phyloP scores from a whole-genome alignment of 30 jellyfish, hydroid and myxozoan genomes.

The Cassiopea andromeda region DNA sequence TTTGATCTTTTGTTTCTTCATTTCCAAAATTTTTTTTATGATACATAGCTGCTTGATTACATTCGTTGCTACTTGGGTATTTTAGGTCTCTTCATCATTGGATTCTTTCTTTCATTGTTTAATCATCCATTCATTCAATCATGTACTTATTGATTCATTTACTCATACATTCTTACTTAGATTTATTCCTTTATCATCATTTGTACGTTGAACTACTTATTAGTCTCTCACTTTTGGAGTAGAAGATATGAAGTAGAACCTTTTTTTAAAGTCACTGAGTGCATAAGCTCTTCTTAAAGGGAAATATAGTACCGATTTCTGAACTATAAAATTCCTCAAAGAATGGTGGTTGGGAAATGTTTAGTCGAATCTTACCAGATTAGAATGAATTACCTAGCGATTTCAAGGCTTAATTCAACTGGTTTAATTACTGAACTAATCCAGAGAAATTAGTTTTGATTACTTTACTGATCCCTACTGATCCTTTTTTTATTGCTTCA shows the following conservation, averaged over 20 bases:
- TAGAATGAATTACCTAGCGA: neutral
- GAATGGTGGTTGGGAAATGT: neutral
- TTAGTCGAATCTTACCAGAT: neutral
- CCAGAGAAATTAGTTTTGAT: neutral
- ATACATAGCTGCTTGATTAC: neutral
- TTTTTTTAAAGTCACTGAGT: too few relatives aligned
- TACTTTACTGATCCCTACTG: neutral
- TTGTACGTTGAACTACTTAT: neutral
- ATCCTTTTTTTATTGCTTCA: neutral
- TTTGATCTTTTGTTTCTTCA: neutral
- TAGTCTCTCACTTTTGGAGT: neutral
- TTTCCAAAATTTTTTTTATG: neutral
- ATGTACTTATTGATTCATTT: neutral
- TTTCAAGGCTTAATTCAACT: neutral
- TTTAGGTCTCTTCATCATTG: neutral
- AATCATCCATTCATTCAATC: neutral
- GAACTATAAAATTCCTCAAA: neutral
- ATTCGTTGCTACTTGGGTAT: neutral
- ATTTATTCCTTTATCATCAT: neutral
- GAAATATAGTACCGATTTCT: neutral
- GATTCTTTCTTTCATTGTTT: neutral
- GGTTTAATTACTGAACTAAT: neutral
- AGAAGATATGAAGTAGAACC: too few relatives aligned
- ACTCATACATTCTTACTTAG: neutral
- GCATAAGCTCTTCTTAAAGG: too few relatives aligned